These are phyloP conservation scores for Odontamblyopus rebecca DNA, from an alignment of 2,797 vertebrate genomes.

Conservation along the genomic window DNA sequence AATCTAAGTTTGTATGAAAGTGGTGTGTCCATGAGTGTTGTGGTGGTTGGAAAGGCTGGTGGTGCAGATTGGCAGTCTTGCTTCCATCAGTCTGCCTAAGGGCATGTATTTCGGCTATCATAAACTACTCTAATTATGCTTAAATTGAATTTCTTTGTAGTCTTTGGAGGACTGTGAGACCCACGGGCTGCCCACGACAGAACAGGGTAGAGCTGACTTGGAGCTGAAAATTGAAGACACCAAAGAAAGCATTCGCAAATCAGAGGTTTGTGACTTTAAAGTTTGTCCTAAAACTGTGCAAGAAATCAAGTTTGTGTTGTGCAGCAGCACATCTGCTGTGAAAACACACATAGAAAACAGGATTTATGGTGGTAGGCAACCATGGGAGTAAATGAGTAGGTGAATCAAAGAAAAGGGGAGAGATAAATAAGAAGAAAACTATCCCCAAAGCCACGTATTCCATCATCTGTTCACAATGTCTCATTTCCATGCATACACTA, in stretches of 20 bases:
- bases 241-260: conserved; percentile 93
- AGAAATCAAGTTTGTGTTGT: not conserved
- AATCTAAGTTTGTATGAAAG: not conserved
- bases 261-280: conserved; percentile 82
- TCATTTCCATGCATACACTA: not conserved
- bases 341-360: not conserved
- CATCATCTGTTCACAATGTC: conserved; percentile 3
- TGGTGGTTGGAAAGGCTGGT: no score
- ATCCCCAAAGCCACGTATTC: not conserved
- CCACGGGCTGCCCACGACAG: conserved; percentile 84
- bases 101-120: no score
- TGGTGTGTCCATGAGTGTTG: no score
- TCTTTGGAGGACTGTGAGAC: conserved; percentile 90
- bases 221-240: conserved; percentile 94
- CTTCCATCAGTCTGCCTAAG: no score
- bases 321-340: not conserved
- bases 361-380: not conserved
- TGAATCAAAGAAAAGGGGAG: not conserved
- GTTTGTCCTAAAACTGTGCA: not conserved
- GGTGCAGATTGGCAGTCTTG: no score
- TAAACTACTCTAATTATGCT: not conserved
- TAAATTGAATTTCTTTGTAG: conserved; percentile 56
- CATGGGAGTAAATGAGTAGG: not conserved
- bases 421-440: not conserved
- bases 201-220: conserved; percentile 88